Evolutionary conservation across 2,113 vertebrate genomes (phyloP).

Genomic region (Gambusia affinis): DNA sequence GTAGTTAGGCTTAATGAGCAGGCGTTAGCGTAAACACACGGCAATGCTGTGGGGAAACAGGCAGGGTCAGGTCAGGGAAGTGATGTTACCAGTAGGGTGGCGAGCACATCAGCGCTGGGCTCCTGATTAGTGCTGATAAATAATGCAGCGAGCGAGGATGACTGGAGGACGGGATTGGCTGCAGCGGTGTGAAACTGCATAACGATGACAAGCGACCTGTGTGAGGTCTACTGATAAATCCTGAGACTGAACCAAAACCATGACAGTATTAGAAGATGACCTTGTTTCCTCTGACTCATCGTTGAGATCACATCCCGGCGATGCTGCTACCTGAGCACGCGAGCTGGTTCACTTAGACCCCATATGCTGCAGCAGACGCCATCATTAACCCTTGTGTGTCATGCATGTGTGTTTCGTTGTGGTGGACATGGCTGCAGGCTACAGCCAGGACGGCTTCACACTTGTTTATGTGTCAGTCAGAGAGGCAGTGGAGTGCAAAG

Average conservation of each 20-base stretch:
- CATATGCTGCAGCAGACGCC: constrained; percentile 45
- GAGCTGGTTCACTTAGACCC: constrained; percentile 32
- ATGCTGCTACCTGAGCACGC: constrained; percentile 13
- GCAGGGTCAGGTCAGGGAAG: constrained; percentile 76
- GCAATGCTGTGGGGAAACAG: constrained; percentile 73
- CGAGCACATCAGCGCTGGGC: constrained; percentile 65
- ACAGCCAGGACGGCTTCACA: constrained; percentile 56
- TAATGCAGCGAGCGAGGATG: constrained; percentile 65
- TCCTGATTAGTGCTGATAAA: constrained; percentile 79
- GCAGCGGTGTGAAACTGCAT: constrained; percentile 49
- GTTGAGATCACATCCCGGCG: not conserved
- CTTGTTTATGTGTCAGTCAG: constrained; percentile 61
- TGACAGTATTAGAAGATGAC: constrained; percentile 15
- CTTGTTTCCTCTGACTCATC: constrained; percentile 19
- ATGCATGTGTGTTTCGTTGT: constrained; percentile 26
- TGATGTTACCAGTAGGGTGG: constrained; percentile 76
- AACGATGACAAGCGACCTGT: constrained; percentile 57
- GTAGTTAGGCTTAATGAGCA: constrained; percentile 72
- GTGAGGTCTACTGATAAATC: constrained; percentile 56
- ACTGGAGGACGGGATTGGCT: constrained; percentile 61
- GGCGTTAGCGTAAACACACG: constrained; percentile 73
- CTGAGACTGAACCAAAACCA: constrained; percentile 38
- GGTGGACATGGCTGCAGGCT: constrained; percentile 49
- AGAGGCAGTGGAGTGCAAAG: constrained; percentile 69
- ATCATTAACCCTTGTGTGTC: constrained; percentile 39